Base-by-base conservation (phyloP, 2,888 invertebrate species). In the Ophraella communa region DNA sequence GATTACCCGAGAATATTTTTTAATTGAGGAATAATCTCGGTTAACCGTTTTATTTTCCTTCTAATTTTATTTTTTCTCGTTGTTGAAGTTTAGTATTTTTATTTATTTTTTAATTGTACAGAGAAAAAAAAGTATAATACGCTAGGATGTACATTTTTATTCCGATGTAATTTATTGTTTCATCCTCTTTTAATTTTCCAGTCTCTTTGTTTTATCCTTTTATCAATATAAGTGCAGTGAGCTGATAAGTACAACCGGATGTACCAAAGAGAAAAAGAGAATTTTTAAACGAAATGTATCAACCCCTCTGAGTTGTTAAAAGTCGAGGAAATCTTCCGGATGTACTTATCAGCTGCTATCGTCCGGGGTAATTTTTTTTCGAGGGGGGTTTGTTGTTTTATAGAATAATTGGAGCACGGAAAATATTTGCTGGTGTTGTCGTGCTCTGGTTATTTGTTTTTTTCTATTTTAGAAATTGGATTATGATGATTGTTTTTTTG, bases 141-240 rank as follows among this genome's bases (percentile, higher is more conserved):
- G 33, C 1, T 47, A 61, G 57, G 69, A 57, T 67, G 69, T 69
- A 67, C 65, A 69, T 69, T 69, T 39, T 67, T 66, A 51, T 67
- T 62, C 64, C 42, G 49, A 67, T 35, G 35, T 67, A 60, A 69
- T 66, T 69, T 62, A 62, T 66, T 62, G 4, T 45, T 21, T n/a
- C n/a, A n/a, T n/a, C n/a, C n/a, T n/a, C n/a, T 39, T 56, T 45
- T 21, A 18, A 27, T 56, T 21, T n/a, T 39, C 5, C 55, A 24
- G 17, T 23, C 23, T 17, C 35, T 5, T 5, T 4, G 27, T 27
- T 10, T 17, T 17, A 5, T 1, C n/a, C 24, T 49, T 24, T 23
- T n/a, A 4, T 20, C 14, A 27, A 24, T 23, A 14, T 49, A n/a
- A 4, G 7, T 8, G n/a, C 49, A 24, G 27, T 1, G 17, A 23